These are phyloP conservation scores for Saimiri boliviensis DNA, from an alignment of 2,113 vertebrate genomes.

Conservation along the genomic window DNA sequence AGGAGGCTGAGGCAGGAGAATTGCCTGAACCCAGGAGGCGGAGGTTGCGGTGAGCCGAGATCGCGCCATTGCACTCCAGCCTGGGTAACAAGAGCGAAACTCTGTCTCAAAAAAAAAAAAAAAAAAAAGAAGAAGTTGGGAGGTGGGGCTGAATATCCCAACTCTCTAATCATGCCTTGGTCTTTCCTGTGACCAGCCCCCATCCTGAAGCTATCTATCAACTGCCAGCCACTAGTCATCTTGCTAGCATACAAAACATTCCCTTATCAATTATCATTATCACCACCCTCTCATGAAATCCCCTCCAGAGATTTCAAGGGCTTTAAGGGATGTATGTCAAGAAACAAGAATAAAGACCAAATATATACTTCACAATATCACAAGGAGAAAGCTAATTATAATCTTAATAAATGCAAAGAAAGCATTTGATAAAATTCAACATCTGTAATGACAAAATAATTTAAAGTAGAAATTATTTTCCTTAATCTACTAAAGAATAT, in stretches of 20 bases:
- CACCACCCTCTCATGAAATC: too few relatives aligned
- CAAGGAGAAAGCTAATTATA: conserved; percentile 28
- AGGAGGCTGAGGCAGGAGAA: too few relatives aligned
- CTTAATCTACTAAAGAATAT: not conserved
- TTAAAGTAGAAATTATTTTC: conserved; percentile 26
- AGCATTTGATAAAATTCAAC: conserved; percentile 12
- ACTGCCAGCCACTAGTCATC: not conserved
- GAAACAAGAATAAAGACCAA: not conserved
- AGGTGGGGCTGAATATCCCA: not conserved
- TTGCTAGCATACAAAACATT: not conserved
- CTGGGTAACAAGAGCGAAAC: too few relatives aligned
- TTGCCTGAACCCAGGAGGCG: too few relatives aligned
- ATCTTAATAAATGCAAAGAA: conserved; percentile 9
- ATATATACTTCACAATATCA: not conserved
- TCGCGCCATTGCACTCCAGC: too few relatives aligned
- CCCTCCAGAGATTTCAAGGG: not conserved
- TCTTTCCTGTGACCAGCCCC: not conserved
- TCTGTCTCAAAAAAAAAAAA: too few relatives aligned
- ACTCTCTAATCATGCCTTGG: not conserved
- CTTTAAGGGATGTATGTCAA: not conserved
- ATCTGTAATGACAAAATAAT: not conserved
- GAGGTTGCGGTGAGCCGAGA: too few relatives aligned
- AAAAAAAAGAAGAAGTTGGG: not conserved
- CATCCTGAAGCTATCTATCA: not conserved
- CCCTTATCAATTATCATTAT: not conserved